Conservation (phyloP, 2,113 vertebrate species). For the Dicaeum eximium region DNA sequence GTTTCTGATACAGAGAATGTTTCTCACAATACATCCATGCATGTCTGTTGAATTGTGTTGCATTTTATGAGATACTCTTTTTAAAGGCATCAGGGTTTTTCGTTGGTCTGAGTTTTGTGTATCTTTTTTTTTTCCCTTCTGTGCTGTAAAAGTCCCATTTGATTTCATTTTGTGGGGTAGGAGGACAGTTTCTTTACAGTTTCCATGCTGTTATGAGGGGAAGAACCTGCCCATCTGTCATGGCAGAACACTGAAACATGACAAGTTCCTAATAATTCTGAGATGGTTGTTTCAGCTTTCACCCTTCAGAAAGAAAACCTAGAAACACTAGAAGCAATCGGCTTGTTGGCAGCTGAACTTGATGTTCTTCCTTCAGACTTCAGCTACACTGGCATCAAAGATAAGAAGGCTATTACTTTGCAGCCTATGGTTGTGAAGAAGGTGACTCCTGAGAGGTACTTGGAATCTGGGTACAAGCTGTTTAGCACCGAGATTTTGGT, state of each 20-base stretch:
- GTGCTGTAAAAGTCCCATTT: background rate
- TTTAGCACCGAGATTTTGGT: background rate
- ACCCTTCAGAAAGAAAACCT: constrained; percentile 91
- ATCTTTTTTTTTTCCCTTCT: background rate
- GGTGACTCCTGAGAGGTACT: constrained; percentile 84
- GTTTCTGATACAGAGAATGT: background rate
- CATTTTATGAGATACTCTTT: background rate
- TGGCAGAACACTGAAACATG: background rate
- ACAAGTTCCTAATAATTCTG: background rate
- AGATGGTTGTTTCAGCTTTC: constrained; percentile 80
- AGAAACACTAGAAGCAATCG: constrained; percentile 91
- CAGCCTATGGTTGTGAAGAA: constrained; percentile 95
- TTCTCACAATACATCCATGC: background rate
- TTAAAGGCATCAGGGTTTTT: background rate
- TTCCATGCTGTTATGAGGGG: background rate
- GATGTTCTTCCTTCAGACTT: constrained; percentile 92
- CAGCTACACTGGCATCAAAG: constrained; percentile 94
- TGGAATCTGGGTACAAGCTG: background rate
- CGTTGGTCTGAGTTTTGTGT: background rate
- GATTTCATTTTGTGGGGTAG: background rate
- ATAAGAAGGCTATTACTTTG: constrained; percentile 90
- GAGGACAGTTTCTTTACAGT: background rate
- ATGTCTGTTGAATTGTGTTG: background rate
- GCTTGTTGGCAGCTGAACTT: constrained; percentile 84
- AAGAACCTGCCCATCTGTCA: background rate